Conservation (phyloP, 2,888 invertebrate species). For the Linnaemya vulpina region DNA sequence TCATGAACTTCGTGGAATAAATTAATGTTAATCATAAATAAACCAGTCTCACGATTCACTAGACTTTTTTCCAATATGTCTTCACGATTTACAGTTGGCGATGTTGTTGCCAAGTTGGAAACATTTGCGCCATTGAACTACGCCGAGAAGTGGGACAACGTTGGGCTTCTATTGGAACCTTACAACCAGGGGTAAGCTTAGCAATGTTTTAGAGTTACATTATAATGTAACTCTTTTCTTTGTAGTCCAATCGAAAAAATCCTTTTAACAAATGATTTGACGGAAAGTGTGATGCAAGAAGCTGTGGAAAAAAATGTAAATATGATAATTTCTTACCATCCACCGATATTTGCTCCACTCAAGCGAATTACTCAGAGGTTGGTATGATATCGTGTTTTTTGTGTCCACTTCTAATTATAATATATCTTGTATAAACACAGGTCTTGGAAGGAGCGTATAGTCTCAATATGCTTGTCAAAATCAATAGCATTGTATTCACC, state of each 20-base stretch:
- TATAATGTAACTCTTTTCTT: too few species aligned
- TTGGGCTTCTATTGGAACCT: conserved; percentile 95
- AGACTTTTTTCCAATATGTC: conserved; percentile 55
- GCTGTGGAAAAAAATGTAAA: conserved; percentile 88
- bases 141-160: conserved; percentile 97
- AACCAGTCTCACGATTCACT: conserved; percentile 18
- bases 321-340: conserved; percentile 96
- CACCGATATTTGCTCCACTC: conserved; percentile 94
- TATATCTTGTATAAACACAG: conserved; percentile 74
- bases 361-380: conserved; percentile 92
- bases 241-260: conserved; percentile 85
- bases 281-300: conserved; percentile 93
- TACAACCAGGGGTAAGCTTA: conserved; percentile 83
- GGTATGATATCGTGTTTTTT: conserved; percentile 61
- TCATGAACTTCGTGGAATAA: background rate
- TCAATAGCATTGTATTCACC: conserved; percentile 96
- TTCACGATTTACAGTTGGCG: conserved; percentile 63
- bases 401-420: background rate
- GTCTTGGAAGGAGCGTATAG: conserved; percentile 91
- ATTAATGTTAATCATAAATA: conserved; percentile 41
- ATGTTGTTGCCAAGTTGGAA: conserved; percentile 86
- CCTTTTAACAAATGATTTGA: conserved; percentile 95
- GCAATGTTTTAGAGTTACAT: too few species aligned
- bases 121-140: conserved; percentile 87
- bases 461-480: conserved; percentile 91